Percentiles rank a stretch among this genome's conserved stretches.
Evolutionary conservation across 1,140 invertebrate species (phyloP).

Genomic region (Papilio aristodemus): DNA sequence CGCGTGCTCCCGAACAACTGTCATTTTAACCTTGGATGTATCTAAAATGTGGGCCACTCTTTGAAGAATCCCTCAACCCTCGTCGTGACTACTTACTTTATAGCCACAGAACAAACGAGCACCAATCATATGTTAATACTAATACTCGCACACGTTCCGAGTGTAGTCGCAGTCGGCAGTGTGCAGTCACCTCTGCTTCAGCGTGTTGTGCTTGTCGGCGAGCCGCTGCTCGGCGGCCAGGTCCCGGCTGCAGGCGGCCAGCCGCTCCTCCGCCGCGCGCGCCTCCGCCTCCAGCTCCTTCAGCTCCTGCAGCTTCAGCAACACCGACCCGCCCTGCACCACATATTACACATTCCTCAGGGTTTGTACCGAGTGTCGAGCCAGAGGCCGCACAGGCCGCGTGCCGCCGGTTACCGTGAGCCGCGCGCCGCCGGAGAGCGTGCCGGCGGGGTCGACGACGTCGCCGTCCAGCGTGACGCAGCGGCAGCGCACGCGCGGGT

Average conservation of each 20-base stretch:
- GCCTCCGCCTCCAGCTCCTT: slow-evolving; percentile 80
- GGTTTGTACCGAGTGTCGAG: neutral
- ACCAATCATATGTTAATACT: no score
- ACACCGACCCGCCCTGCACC: slow-evolving; percentile 72
- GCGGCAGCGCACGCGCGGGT: slow-evolving; percentile 86
- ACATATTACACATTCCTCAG: neutral
- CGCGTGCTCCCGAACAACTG: neutral
- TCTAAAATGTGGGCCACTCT: no score
- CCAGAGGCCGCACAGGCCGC: neutral
- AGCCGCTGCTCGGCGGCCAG: slow-evolving; percentile 76
- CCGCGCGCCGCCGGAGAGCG: slow-evolving; percentile 90
- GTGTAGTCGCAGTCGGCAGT: no score
- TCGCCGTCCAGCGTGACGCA: slow-evolving; percentile 97
- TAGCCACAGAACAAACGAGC: no score
- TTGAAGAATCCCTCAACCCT: no score
- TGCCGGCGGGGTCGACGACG: slow-evolving; percentile 93
- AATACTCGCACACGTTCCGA: no score
- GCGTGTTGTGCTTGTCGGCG: slow-evolving; percentile 80
- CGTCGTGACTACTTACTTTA: no score
- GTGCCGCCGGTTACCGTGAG: slow-evolving; percentile 62
- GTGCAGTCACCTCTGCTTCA: slow-evolving; percentile 87
- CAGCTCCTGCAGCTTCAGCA: slow-evolving; percentile 78
- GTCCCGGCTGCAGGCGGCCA: slow-evolving; percentile 79
- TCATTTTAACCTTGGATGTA: no score
- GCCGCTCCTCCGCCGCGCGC: slow-evolving; percentile 74